These are phyloP conservation scores for Pyrrhia umbra DNA, from an alignment of 2,888 invertebrate genomes.

Conservation along the genomic window DNA sequence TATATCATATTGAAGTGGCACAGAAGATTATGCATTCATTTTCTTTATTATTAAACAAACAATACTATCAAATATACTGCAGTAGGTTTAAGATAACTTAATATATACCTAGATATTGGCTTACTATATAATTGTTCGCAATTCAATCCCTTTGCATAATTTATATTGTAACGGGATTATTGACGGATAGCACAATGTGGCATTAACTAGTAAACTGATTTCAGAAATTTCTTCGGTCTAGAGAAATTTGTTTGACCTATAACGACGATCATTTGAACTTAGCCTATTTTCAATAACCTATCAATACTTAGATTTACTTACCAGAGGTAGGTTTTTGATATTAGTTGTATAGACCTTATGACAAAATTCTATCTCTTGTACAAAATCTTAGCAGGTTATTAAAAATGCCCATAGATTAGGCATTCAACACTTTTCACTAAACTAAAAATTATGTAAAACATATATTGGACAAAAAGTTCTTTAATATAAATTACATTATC, in stretches of 20 bases:
- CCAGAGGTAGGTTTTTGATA: too few relatives aligned
- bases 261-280: background rate
- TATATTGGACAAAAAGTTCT: too few relatives aligned
- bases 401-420: too few relatives aligned
- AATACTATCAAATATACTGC: background rate
- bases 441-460: too few relatives aligned
- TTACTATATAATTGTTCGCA: conserved; percentile 5
- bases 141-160: background rate
- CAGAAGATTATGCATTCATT: conserved; percentile 10
- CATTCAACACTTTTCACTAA: too few relatives aligned
- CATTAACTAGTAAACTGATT: conserved; percentile 14
- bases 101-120: background rate
- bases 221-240: conserved; percentile 5
- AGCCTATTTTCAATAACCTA: too few relatives aligned
- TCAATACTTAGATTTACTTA: too few relatives aligned
- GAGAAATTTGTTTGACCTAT: background rate
- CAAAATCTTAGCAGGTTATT: too few relatives aligned
- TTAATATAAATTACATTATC: too few relatives aligned
- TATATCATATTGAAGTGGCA: conserved; percentile 13
- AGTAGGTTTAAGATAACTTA: conserved; percentile 17
- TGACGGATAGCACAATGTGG: background rate
- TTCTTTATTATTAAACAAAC: conserved; percentile 5
- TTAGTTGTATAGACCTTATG: too few relatives aligned
- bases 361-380: too few relatives aligned
- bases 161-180: background rate